phyloP scores from a whole-genome alignment of 2,797 vertebrate genomes.

The Perdix hodgsoniae region DNA sequence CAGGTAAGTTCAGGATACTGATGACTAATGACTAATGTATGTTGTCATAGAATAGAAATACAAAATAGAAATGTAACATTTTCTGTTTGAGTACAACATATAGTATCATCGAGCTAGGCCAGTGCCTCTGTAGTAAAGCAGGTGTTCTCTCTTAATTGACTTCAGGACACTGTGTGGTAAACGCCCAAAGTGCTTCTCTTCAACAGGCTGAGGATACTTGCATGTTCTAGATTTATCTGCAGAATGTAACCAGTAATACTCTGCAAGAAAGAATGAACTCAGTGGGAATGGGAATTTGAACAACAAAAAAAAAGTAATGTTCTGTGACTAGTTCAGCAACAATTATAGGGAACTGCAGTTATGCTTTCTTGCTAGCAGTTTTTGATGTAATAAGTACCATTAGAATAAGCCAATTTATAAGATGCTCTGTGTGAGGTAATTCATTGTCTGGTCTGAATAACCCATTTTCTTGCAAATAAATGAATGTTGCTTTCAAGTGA shows the following conservation, averaged over 20 bases:
- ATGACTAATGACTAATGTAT: background rate
- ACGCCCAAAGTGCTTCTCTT: background rate
- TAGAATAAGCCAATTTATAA: background rate
- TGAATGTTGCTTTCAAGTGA: background rate
- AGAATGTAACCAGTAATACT: background rate
- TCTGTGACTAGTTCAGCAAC: background rate
- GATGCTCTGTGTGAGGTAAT: background rate
- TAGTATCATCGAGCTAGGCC: background rate
- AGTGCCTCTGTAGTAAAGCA: background rate
- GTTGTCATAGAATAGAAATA: background rate
- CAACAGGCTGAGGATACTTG: background rate
- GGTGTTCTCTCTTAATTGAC: background rate
- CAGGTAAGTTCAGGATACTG: constrained; percentile 82
- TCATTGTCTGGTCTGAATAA: background rate
- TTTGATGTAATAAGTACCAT: background rate
- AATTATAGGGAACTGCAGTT: background rate
- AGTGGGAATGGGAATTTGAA: background rate
- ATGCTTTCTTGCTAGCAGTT: background rate
- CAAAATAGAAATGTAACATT: background rate
- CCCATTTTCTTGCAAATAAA: background rate
- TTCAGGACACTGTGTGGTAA: background rate
- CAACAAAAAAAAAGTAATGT: background rate
- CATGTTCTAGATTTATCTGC: too few species aligned
- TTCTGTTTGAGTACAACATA: background rate
- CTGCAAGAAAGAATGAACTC: background rate